Conservation (phyloP, 2,113 vertebrate genomes). For the Mus musculus region DNA sequence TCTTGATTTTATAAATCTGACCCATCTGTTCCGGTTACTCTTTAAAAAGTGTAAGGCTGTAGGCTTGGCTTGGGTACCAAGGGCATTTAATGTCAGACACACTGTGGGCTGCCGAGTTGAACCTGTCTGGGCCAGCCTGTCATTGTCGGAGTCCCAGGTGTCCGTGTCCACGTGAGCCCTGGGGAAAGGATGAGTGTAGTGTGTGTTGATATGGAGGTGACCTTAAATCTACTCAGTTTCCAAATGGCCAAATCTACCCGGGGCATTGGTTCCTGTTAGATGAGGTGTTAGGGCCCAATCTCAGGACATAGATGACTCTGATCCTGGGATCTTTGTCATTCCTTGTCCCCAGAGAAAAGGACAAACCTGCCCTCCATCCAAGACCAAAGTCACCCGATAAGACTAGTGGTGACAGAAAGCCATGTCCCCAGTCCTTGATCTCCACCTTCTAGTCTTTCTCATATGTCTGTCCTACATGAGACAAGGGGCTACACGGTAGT, state of each 20-base stretch:
- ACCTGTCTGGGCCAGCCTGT: background rate
- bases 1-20: slow-evolving; percentile 52
- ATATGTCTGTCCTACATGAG: background rate
- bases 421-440: background rate
- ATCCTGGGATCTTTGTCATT: background rate
- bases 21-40: background rate
- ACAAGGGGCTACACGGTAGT: background rate
- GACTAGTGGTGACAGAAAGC: background rate
- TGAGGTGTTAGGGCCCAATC: background rate
- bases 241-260: background rate
- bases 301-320: background rate
- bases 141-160: background rate
- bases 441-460: background rate
- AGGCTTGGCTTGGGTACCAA: background rate
- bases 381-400: background rate
- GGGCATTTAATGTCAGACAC: background rate
- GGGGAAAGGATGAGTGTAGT: background rate
- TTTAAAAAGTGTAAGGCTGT: background rate
- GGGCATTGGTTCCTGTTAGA: background rate
- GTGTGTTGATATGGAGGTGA: background rate
- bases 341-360: background rate
- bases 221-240: background rate
- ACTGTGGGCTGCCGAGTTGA: background rate
- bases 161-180: background rate
- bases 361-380: background rate